Percentiles rank a stretch among this genome's conserved stretches.
phyloP scores from a whole-genome alignment of 2,888 invertebrate species.

The Sabellastarte sp. region DNA sequence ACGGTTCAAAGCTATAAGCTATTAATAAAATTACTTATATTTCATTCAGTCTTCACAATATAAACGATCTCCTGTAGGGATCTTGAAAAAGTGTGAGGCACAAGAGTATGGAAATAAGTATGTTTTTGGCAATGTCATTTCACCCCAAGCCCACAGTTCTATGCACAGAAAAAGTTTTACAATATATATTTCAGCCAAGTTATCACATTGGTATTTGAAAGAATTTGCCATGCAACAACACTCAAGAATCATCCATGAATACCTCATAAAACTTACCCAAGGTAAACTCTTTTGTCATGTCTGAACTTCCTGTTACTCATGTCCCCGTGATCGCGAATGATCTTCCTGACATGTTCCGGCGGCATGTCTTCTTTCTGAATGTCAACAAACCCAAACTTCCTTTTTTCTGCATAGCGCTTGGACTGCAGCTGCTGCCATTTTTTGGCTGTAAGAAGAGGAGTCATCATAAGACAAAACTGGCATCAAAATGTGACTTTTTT shows the following conservation, averaged over 20 bases:
- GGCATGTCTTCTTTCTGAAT: conserved; percentile 99
- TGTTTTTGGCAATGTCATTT: not conserved
- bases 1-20: no score
- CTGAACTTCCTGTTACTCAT: conserved; percentile 99
- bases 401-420: conserved; percentile 96
- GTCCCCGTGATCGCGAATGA: conserved; percentile 98
- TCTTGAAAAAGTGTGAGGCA: no score
- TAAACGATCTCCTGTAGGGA: no score
- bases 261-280: conserved; percentile 67
- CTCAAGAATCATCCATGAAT: no score
- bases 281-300: conserved; percentile 96
- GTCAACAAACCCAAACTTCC: conserved; percentile 98
- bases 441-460: conserved; percentile 52
- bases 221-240: no score
- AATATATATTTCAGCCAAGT: not conserved
- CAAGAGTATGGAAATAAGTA: no score
- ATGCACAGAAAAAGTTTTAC: not conserved
- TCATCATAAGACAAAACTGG: no score
- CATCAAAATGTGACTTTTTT: no score
- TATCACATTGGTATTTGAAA: not conserved
- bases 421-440: conserved; percentile 99
- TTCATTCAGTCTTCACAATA: no score
- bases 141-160: not conserved
- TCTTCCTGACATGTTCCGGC: conserved; percentile 97
- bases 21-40: no score